Base-by-base conservation (phyloP, 2,888 invertebrate genomes). In the Laothoe populi region DNA sequence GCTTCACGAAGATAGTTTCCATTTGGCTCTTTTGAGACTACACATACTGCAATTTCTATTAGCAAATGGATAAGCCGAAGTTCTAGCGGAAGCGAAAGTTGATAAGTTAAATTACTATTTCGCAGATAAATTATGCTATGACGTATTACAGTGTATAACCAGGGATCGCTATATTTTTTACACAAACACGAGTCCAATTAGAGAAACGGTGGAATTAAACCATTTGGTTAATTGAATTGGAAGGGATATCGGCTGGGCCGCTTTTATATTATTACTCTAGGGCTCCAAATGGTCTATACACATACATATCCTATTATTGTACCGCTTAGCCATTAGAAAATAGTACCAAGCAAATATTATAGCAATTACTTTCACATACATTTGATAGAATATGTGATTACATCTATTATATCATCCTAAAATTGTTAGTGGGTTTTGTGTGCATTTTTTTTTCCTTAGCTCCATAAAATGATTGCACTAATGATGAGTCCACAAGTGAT, bases 11-110 rank as follows among this genome's bases (percentile, higher is more conserved):
- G 35, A 35, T 53, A 68, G 65, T 66, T 68, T 66, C 61, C 65
- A 67, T 68, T 49, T 42, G 60, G 68, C 69, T 70, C 70, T 70
- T 67, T 66, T 72, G 71, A 68, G 59, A 63, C 60, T 57, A 64
- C 65, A 66, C 66, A 61, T 63, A 61, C 35, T 53, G 35, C 35
- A 53, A 35, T 35, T 35, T 21, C 35, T 35, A 53, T 53, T 53
- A 53, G 31, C 60, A 53, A 60, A 58, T 48, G 57, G 48, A 35
- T 53, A 35, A 53, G 8, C 19, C 11, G 10, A 35, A 2, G 19
- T 35, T 35, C 11, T 19, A 16, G 53, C 1, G 19, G 53, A 19
- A 19, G 49, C 24, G 31, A 19, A 19, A 19, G 31, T 35, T 10
- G 19, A 53, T 53, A 31, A 31, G 53, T 31, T 16, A 44, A 44